phyloP scores from a whole-genome alignment of 1,140 invertebrate species.

The Laodelphax striatellus region DNA sequence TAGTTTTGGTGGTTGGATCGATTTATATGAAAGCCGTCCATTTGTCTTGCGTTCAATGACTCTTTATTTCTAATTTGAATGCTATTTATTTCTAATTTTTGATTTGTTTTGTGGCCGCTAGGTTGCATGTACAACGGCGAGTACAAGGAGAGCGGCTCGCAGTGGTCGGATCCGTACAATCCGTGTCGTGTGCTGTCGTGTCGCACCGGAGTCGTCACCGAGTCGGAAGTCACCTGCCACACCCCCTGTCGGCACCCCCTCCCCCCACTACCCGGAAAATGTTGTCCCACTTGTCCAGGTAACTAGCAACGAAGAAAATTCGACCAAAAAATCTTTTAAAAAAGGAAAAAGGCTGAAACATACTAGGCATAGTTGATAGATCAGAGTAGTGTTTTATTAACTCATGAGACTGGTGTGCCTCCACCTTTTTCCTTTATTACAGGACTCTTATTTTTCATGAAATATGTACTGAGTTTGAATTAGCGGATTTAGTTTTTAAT shows the following conservation, averaged over 20 bases:
- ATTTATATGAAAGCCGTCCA: too few relatives aligned
- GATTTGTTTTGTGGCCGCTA: conserved; percentile 28
- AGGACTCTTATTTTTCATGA: too few relatives aligned
- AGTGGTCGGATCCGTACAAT: conserved; percentile 58
- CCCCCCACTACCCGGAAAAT: conserved; percentile 56
- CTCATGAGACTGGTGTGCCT: too few relatives aligned
- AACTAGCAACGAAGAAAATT: conserved; percentile 19
- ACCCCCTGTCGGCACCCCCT: conserved; percentile 60
- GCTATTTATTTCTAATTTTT: too few relatives aligned
- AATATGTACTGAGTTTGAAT: too few relatives aligned
- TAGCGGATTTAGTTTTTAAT: too few relatives aligned
- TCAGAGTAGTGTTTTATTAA: too few relatives aligned
- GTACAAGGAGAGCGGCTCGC: conserved; percentile 57
- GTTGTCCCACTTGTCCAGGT: conserved; percentile 73
- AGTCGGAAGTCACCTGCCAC: conserved; percentile 64
- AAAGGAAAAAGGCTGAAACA: too few relatives aligned
- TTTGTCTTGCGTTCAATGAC: too few relatives aligned
- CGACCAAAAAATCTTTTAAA: neutral
- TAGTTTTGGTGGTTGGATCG: too few relatives aligned
- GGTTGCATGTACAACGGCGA: conserved; percentile 63
- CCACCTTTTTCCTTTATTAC: too few relatives aligned
- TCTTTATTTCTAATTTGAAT: neutral
- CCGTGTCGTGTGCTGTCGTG: conserved; percentile 60
- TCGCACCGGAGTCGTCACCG: conserved; percentile 71
- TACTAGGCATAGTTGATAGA: too few relatives aligned